Percentiles rank a stretch among this genome's conserved stretches.
Conservation (phyloP, 2,888 invertebrate genomes). For the Pyralis farinalis region DNA sequence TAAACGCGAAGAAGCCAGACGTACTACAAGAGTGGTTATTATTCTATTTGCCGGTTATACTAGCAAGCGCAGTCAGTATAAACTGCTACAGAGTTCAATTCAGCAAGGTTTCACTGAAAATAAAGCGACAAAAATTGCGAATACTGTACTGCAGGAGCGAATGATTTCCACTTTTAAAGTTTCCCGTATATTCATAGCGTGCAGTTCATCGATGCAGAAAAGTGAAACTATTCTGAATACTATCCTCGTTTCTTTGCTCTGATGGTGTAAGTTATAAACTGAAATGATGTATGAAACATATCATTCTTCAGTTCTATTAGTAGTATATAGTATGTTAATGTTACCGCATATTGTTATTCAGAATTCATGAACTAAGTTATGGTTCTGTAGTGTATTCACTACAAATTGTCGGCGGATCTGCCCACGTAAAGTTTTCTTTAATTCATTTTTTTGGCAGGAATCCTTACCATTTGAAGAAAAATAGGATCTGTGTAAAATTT, state of each 20-base stretch:
- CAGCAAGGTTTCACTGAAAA: conserved; percentile 2
- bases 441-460: too few relatives aligned
- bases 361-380: too few relatives aligned
- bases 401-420: too few relatives aligned
- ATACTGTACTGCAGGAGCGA: conserved; percentile 36
- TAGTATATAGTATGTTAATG: too few relatives aligned
- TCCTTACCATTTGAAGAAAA: too few relatives aligned
- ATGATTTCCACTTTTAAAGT: conserved; percentile 66
- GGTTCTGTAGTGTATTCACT: too few relatives aligned
- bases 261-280: conserved; percentile 26
- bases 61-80: conserved; percentile 1
- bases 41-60: too few relatives aligned
- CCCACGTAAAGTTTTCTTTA: too few relatives aligned
- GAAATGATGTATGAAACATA: too few relatives aligned
- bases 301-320: too few relatives aligned
- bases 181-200: conserved; percentile 60
- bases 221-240: conserved; percentile 67
- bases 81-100: neutral
- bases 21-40: neutral
- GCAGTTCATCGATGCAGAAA: conserved; percentile 68
- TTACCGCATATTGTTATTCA: too few relatives aligned
- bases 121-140: conserved; percentile 24
- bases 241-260: conserved; percentile 38
- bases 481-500: too few relatives aligned
- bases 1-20: conserved; percentile 3